phyloP scores from a whole-genome alignment of 2,888 invertebrate genomes.

The Platycheirus albimanus region DNA sequence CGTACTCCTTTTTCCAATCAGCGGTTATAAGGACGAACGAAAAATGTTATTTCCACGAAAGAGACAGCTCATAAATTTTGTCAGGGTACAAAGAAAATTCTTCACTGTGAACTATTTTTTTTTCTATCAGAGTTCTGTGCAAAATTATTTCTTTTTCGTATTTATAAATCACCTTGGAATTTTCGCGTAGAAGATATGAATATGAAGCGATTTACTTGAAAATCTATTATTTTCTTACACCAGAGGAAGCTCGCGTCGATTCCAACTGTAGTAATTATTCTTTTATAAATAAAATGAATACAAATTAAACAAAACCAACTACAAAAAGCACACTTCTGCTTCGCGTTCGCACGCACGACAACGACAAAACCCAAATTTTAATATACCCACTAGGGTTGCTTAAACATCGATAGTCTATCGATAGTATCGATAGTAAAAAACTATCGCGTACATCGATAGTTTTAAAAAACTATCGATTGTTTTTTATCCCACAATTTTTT shows the following conservation, averaged over 20 bases:
- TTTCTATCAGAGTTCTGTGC: conserved; percentile 46
- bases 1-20: conserved; percentile 25
- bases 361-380: conserved; percentile 40
- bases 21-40: conserved; percentile 16
- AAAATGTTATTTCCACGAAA: conserved; percentile 62
- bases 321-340: conserved; percentile 62
- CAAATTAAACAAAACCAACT: conserved; percentile 68
- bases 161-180: conserved; percentile 55
- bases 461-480: too few species aligned
- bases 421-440: too few species aligned
- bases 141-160: conserved; percentile 34
- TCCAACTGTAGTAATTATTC: background rate
- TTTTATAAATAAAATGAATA: conserved; percentile 65
- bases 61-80: conserved; percentile 20
- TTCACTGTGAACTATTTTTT: conserved; percentile 48
- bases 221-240: background rate
- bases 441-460: too few species aligned
- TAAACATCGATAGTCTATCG: too few species aligned
- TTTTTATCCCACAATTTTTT: too few species aligned
- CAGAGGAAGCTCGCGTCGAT: background rate
- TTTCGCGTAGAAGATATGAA: conserved; percentile 3
- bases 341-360: conserved; percentile 57
- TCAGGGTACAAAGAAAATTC: conserved; percentile 53
- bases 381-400: background rate
- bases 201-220: background rate